Evolutionary conservation across 2,888 invertebrate genomes (phyloP).

Genomic region (Perdita meconis): DNA sequence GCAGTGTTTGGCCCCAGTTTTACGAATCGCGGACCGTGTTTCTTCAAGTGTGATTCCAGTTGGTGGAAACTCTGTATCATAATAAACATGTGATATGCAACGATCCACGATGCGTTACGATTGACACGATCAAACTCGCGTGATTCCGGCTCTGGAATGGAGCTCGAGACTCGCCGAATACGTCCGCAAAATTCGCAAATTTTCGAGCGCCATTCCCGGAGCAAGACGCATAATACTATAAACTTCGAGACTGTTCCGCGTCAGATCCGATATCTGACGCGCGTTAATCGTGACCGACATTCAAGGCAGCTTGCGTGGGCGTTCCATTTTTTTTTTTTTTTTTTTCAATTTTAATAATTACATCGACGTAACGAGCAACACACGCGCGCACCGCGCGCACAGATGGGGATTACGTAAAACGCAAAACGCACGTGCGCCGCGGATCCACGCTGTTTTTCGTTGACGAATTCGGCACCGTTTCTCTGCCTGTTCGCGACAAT

Average conservation of each 20-base stretch:
- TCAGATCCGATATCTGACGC: not conserved
- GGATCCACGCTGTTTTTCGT: conserved; percentile 3
- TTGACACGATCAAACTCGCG: conserved; percentile 1
- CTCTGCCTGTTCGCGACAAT: conserved; percentile 15
- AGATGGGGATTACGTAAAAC: conserved; percentile 14
- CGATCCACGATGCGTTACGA: conserved; percentile 19
- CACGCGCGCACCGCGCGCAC: too few species aligned
- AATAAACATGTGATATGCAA: not conserved
- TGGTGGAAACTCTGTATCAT: too few species aligned
- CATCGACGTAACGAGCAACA: conserved; percentile 23
- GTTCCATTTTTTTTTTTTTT: conserved; percentile 13
- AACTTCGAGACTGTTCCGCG: not conserved
- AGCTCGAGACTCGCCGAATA: not conserved
- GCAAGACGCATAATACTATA: too few species aligned
- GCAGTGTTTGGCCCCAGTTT: too few species aligned
- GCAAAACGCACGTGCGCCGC: not conserved
- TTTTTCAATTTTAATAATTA: conserved; percentile 21
- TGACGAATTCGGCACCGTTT: conserved; percentile 18
- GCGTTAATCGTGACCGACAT: not conserved
- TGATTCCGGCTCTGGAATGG: not conserved
- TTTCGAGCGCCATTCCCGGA: too few species aligned
- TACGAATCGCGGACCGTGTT: too few species aligned
- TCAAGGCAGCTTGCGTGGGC: conserved; percentile 1
- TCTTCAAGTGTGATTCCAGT: too few species aligned
- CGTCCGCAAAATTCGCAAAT: too few species aligned